phyloP scores from a whole-genome alignment of 2,888 invertebrate species.

The Polia nebulosa region DNA sequence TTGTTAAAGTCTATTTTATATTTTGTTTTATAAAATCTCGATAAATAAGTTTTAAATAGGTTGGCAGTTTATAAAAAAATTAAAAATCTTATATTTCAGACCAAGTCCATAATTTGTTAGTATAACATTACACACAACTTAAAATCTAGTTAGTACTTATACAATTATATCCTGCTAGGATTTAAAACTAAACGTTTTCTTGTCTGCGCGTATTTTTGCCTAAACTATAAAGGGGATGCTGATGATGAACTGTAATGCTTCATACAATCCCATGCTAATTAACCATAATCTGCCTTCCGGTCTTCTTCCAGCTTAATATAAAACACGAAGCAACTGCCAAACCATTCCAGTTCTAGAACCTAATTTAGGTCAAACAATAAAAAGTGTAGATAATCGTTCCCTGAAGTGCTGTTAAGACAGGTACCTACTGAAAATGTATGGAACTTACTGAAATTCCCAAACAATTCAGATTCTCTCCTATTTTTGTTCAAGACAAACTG shows the following conservation, averaged over 20 bases:
- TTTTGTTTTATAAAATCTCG: no score
- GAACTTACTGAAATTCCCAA: constrained; percentile 13
- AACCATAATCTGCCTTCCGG: background rate
- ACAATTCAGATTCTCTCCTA: constrained; percentile 5
- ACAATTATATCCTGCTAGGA: no score
- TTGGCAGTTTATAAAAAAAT: no score
- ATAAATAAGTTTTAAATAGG: no score
- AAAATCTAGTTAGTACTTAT: no score
- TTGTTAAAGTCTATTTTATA: no score
- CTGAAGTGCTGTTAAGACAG: background rate
- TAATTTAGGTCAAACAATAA: constrained; percentile 27
- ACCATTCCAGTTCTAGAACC: constrained; percentile 7
- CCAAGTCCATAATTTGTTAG: no score
- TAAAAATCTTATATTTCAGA: no score
- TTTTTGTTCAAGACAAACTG: constrained; percentile 38
- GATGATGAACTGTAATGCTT: no score
- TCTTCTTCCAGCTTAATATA: background rate
- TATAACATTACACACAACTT: no score
- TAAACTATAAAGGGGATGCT: background rate
- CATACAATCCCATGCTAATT: background rate
- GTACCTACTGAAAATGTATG: constrained; percentile 20
- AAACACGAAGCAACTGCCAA: background rate
- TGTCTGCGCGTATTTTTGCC: background rate
- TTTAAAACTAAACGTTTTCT: no score
- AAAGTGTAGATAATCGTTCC: constrained; percentile 22